These are phyloP conservation scores for Dolomedes plantarius DNA, from an alignment of 2,888 invertebrate species.

Conservation along the genomic window DNA sequence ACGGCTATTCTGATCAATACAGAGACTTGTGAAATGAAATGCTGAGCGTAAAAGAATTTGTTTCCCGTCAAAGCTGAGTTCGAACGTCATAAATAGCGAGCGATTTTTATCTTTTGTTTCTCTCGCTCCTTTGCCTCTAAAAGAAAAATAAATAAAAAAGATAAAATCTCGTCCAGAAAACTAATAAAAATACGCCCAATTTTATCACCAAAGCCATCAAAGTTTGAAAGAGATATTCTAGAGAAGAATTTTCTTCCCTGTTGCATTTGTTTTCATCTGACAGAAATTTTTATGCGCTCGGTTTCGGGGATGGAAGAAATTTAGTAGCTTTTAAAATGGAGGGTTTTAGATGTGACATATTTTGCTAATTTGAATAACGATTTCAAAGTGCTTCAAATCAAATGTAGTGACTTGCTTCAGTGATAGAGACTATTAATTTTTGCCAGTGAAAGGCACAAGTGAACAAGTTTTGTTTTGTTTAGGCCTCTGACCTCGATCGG, in stretches of 20 bases:
- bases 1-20: background rate
- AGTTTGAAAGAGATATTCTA: background rate
- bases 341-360: too few relatives aligned
- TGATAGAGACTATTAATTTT: too few relatives aligned
- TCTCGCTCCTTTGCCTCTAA: background rate
- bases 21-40: background rate
- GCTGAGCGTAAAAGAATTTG: background rate
- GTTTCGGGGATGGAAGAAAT: too few relatives aligned
- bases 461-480: too few relatives aligned
- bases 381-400: too few relatives aligned
- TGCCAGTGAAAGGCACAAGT: too few relatives aligned
- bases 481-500: too few relatives aligned
- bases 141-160: background rate
- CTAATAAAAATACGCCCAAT: background rate
- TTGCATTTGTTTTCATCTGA: background rate
- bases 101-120: background rate
- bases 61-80: background rate
- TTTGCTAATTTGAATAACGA: too few relatives aligned
- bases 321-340: too few relatives aligned
- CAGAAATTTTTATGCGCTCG: background rate
- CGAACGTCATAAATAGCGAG: background rate
- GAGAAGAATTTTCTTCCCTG: too few relatives aligned
- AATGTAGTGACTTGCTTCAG: too few relatives aligned
- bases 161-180: background rate
- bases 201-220: background rate